Conservation (phyloP, 2,797 vertebrate genomes). For the Pogonophryne albipinna region DNA sequence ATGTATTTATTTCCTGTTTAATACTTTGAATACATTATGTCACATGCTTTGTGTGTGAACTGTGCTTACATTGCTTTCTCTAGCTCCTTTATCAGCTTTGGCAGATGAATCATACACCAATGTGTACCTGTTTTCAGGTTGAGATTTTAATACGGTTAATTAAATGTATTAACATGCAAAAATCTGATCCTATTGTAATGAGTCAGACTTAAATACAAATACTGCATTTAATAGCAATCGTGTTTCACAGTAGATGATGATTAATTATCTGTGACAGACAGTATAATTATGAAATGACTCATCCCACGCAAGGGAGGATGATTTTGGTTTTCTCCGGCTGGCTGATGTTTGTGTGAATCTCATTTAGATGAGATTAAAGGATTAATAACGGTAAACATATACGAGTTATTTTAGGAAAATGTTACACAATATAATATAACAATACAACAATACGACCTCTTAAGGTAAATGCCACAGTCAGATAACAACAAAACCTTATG, state of each 20-base stretch:
- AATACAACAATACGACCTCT: neutral
- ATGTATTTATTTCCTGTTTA: neutral
- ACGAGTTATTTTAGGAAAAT: too few species aligned
- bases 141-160: neutral
- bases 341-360: neutral
- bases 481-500: neutral
- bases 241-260: conserved; percentile 6
- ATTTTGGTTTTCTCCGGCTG: neutral
- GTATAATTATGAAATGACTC: conserved; percentile 6
- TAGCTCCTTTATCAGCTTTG: neutral
- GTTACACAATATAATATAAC: too few species aligned
- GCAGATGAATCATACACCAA: neutral
- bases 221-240: neutral
- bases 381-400: too few species aligned
- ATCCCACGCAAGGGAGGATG: neutral
- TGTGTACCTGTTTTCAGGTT: neutral
- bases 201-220: neutral
- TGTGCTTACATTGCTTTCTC: neutral
- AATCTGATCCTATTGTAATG: neutral
- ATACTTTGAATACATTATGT: neutral
- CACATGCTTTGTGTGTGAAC: neutral
- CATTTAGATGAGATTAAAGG: conserved; percentile 1
- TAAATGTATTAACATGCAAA: neutral
- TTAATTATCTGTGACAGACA: neutral
- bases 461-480: neutral